These are phyloP conservation scores for Pluvianellus socialis DNA, from an alignment of 2,113 vertebrate species.

Conservation along the genomic window DNA sequence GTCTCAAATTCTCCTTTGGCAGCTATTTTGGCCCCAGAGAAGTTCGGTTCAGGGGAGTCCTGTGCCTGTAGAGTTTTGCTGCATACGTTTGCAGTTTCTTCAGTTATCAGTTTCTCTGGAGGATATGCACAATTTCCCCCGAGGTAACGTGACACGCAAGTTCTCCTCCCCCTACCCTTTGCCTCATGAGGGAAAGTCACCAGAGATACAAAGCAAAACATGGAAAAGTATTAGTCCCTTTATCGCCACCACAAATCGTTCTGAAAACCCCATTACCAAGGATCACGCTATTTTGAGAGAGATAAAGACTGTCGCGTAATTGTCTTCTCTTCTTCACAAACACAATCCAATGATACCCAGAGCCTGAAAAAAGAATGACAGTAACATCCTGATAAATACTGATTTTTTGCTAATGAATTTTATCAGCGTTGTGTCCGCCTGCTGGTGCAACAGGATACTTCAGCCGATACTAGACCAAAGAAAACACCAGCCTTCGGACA, in stretches of 20 bases:
- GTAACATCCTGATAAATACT: neutral
- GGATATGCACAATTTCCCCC: constrained; percentile 10
- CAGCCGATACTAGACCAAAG: neutral
- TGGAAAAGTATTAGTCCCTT: neutral
- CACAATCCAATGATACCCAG: neutral
- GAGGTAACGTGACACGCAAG: neutral
- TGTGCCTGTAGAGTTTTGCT: neutral
- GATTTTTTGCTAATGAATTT: neutral
- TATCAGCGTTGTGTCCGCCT: neutral
- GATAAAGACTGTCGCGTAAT: neutral
- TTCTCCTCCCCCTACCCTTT: neutral
- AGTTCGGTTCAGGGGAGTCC: neutral
- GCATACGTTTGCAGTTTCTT: neutral
- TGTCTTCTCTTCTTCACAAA: neutral
- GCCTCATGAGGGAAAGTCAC: neutral
- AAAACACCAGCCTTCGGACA: neutral
- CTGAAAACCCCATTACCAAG: neutral
- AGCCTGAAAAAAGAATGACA: neutral
- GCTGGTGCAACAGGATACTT: neutral
- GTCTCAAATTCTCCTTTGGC: neutral
- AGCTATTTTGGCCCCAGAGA: neutral
- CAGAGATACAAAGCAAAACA: neutral
- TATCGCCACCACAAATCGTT: neutral
- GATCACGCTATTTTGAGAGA: neutral
- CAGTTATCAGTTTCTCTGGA: neutral